A percentile compares a stretch with the other conserved stretches of the same genome.
Evolutionary conservation across 2,888 invertebrate genomes (phyloP).

Genomic region (Xestia xanthographa): DNA sequence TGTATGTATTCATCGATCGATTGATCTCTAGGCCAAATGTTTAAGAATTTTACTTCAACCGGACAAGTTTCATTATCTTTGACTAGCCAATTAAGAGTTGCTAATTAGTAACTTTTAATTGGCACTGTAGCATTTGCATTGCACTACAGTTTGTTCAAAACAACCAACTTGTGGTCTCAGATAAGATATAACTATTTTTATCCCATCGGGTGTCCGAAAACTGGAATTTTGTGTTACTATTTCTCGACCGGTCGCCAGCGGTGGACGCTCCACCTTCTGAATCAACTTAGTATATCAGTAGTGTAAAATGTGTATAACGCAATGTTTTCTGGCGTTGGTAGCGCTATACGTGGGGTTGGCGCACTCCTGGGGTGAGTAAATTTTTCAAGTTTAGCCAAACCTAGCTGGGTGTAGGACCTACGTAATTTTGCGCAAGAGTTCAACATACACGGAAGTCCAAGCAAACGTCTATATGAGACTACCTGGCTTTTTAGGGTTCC

Average conservation of each 20-base stretch:
- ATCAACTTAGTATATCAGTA: neutral
- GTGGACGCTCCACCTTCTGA: neutral
- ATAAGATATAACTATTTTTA: neutral
- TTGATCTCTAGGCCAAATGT: too few species aligned
- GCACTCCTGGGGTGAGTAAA: constrained; percentile 83
- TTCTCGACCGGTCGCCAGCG: neutral
- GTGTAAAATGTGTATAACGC: constrained; percentile 84
- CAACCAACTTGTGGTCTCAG: neutral
- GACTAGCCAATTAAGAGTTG: neutral
- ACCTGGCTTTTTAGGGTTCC: too few species aligned
- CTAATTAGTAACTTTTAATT: neutral
- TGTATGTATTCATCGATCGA: too few species aligned
- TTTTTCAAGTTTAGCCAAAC: too few species aligned
- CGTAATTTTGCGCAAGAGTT: too few species aligned
- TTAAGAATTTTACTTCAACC: neutral
- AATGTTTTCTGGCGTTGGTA: constrained; percentile 79
- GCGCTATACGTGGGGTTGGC: constrained; percentile 77
- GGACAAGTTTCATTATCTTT: neutral
- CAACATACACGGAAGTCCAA: too few species aligned
- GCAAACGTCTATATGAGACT: too few species aligned
- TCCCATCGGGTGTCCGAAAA: neutral
- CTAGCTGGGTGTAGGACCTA: too few species aligned
- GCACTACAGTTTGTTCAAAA: neutral
- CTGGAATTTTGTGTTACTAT: neutral
- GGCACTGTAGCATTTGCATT: neutral